These are phyloP conservation scores for Megamerina dolium DNA, from an alignment of 2,888 invertebrate species.

Conservation along the genomic window DNA sequence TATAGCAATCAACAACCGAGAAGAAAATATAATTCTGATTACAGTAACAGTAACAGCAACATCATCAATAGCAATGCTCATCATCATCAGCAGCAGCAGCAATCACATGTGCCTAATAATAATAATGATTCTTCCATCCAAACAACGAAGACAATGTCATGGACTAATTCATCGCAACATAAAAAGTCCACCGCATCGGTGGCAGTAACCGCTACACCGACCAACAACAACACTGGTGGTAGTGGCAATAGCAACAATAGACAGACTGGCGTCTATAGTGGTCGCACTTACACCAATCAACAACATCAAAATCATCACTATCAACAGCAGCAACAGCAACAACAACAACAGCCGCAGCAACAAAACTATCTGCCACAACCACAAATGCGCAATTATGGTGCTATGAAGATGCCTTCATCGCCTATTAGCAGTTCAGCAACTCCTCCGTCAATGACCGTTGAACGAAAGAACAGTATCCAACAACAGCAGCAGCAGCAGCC, in stretches of 20 bases:
- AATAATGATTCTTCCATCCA: constrained; percentile 32
- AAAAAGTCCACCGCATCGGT: constrained; percentile 49
- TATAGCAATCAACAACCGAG: constrained; percentile 27
- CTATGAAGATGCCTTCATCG: constrained; percentile 45
- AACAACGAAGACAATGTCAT: constrained; percentile 47
- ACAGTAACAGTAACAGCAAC: constrained; percentile 7
- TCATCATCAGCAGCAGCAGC: constrained; percentile 28
- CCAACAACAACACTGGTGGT: constrained; percentile 45
- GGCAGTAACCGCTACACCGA: constrained; percentile 45
- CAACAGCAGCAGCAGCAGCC: constrained; percentile 12
- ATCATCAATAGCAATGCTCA: constrained; percentile 4
- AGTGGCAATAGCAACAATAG: constrained; percentile 43
- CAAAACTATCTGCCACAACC: constrained; percentile 41
- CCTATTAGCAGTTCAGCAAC: constrained; percentile 30
- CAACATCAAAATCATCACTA: constrained; percentile 33
- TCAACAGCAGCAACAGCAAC: constrained; percentile 24
- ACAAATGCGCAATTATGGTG: constrained; percentile 42
- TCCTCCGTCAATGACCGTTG: constrained; percentile 47
- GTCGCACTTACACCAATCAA: constrained; percentile 38
- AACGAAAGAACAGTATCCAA: constrained; percentile 48
- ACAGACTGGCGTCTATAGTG: constrained; percentile 29
- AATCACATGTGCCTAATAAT: constrained; percentile 22
- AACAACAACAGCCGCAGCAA: constrained; percentile 17
- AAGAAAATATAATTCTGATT: constrained; percentile 33
- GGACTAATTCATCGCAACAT: constrained; percentile 49